These are phyloP conservation scores for Hydrophis major DNA, from an alignment of 2,797 vertebrate species.

Conservation along the genomic window DNA sequence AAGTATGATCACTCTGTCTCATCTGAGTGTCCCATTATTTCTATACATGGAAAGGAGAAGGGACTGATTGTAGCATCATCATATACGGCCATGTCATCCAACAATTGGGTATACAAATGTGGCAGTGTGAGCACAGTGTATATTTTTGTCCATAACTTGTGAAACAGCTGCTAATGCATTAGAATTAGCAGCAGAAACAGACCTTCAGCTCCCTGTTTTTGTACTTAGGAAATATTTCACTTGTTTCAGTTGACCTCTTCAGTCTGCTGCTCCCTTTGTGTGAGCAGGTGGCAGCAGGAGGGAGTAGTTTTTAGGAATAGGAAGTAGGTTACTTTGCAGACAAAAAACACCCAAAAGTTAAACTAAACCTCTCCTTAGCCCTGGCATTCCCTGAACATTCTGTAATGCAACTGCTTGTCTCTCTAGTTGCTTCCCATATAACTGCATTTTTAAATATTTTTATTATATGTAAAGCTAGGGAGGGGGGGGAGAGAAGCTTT, in stretches of 20 bases:
- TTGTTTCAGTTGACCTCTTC: slow-evolving; percentile 62
- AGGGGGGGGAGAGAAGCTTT: not conserved
- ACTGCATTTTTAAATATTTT: slow-evolving; percentile 5
- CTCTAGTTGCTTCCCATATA: slow-evolving; percentile 46
- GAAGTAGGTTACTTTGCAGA: slow-evolving; percentile 63
- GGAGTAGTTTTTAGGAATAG: slow-evolving; percentile 65
- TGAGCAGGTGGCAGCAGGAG: slow-evolving; percentile 69
- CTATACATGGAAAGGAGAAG: not conserved
- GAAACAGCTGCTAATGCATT: slow-evolving; percentile 36
- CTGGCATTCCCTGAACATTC: slow-evolving; percentile 63
- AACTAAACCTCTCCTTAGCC: slow-evolving; percentile 66
- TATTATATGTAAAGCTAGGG: not conserved
- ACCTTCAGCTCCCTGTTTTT: slow-evolving; percentile 61
- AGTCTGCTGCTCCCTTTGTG: slow-evolving; percentile 65
- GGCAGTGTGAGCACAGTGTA: not conserved
- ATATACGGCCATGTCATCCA: not conserved
- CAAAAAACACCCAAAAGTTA: slow-evolving; percentile 60
- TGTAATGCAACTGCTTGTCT: slow-evolving; percentile 31
- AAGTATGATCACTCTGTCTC: not conserved
- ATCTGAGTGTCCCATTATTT: not conserved
- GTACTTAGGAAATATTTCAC: slow-evolving; percentile 59
- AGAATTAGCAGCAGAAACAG: slow-evolving; percentile 52
- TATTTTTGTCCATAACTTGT: not conserved
- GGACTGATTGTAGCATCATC: not conserved
- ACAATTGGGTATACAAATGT: not conserved